These are phyloP conservation scores for Apteryx owenii DNA, from an alignment of 2,113 vertebrate genomes.

Conservation along the genomic window DNA sequence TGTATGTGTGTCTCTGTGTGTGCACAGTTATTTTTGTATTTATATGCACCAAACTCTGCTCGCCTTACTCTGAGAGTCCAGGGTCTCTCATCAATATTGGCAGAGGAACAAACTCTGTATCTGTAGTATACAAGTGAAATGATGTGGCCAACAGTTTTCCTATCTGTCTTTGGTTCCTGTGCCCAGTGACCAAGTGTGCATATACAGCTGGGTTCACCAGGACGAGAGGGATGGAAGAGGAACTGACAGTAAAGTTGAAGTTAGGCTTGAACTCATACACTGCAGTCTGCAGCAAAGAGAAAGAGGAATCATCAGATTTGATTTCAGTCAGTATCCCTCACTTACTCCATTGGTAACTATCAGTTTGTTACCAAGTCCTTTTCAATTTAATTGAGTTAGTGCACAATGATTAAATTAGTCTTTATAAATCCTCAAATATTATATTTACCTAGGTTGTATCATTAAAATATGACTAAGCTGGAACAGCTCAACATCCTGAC, in stretches of 20 bases:
- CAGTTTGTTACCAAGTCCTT: not conserved
- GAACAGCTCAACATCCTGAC: not conserved
- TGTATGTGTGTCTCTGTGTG: not conserved
- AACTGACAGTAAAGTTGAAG: not conserved
- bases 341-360: not conserved
- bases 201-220: accelerated
- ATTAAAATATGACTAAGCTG: not conserved
- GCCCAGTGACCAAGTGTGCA: not conserved
- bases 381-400: not conserved
- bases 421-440: not conserved
- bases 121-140: not conserved
- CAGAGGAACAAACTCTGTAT: not conserved
- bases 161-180: not conserved
- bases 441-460: not conserved
- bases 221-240: not conserved
- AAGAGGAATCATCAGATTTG: not conserved
- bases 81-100: not conserved
- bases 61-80: not conserved
- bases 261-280: not conserved
- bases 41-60: not conserved
- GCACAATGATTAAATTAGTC: not conserved
- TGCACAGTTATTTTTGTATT: not conserved
- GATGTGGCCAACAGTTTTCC: not conserved
- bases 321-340: not conserved
- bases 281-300: not conserved